Conservation (phyloP, 1,140 invertebrate species). For the Hestina assimilis region DNA sequence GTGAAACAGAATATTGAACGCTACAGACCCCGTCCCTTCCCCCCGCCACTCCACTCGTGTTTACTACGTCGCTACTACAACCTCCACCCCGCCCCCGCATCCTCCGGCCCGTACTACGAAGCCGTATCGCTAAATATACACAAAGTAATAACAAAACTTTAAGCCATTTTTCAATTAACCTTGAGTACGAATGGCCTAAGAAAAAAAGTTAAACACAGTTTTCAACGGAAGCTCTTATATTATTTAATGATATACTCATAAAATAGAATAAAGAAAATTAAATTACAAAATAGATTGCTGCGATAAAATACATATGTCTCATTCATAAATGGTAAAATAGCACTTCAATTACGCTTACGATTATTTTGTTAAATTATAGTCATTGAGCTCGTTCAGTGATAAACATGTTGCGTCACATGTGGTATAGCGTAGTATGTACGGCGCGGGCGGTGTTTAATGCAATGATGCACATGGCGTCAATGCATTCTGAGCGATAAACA, state of each 20-base stretch:
- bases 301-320: too few relatives aligned
- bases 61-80: constrained; percentile 67
- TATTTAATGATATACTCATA: too few relatives aligned
- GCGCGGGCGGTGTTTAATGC: constrained; percentile 28
- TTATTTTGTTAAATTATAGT: constrained; percentile 57
- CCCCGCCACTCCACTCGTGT: constrained; percentile 26
- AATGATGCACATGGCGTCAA: constrained; percentile 43
- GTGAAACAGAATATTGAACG: constrained; percentile 41
- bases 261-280: too few relatives aligned
- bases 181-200: neutral
- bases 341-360: constrained; percentile 49
- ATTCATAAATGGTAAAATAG: constrained; percentile 33
- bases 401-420: constrained; percentile 53
- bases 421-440: constrained; percentile 30
- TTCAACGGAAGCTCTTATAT: too few relatives aligned
- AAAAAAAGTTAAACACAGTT: neutral
- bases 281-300: too few relatives aligned
- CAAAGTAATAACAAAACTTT: neutral
- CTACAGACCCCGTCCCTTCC: constrained; percentile 12
- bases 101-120: constrained; percentile 37
- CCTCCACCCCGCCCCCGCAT: constrained; percentile 37
- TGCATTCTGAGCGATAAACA: constrained; percentile 37
- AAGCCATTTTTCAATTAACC: neutral
- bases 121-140: constrained; percentile 15
- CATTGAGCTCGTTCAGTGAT: constrained; percentile 44